phyloP scores from a whole-genome alignment of 1,140 invertebrate genomes.

The Mamestra configurata region DNA sequence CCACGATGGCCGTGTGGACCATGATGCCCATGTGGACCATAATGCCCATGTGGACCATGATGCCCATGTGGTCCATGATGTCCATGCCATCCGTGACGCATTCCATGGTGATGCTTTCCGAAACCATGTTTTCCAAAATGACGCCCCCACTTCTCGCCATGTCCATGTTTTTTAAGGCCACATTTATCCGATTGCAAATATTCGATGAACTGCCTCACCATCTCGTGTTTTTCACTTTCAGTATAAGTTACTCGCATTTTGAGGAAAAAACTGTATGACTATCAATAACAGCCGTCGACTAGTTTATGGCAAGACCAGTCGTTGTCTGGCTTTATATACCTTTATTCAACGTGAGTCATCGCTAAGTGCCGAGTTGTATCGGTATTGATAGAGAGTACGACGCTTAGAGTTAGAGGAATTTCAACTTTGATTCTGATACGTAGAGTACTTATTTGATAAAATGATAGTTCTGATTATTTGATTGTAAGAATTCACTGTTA shows the following conservation, averaged over 20 bases:
- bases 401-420: neutral
- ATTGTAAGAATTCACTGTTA: constrained; percentile 28
- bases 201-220: constrained; percentile 25
- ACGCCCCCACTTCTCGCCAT: constrained; percentile 5
- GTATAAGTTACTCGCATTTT: constrained; percentile 34
- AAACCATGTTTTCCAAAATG: constrained; percentile 20
- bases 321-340: constrained; percentile 46
- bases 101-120: constrained; percentile 3
- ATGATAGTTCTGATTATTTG: constrained; percentile 10
- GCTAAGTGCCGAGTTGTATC: constrained; percentile 14
- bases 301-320: constrained; percentile 38
- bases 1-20: constrained; percentile 33
- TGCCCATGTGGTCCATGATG: neutral
- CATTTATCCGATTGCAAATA: constrained; percentile 21
- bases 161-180: neutral
- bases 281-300: constrained; percentile 21
- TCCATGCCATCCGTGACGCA: neutral
- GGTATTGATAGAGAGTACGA: neutral
- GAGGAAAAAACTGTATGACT: constrained; percentile 29
- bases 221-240: constrained; percentile 10
- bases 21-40: neutral
- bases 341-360: constrained; percentile 36
- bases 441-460: neutral
- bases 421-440: neutral
- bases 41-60: neutral